A percentile compares a stretch with the other conserved stretches of the same genome.
Evolutionary conservation across 2,888 invertebrate species (phyloP).

Genomic region (Ichneumoninae sp.): DNA sequence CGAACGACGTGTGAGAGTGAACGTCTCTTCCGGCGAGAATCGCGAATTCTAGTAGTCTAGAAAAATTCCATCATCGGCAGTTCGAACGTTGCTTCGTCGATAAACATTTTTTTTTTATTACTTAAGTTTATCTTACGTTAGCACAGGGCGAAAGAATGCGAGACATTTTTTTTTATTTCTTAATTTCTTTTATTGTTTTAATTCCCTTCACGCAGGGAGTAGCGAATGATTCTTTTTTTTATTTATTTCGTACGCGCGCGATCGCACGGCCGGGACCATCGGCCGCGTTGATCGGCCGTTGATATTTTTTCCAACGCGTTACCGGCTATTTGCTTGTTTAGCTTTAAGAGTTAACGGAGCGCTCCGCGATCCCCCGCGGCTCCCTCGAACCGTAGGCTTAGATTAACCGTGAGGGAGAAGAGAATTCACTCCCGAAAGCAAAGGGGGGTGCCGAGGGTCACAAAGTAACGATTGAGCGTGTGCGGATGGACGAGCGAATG

Average conservation of each 20-base stretch:
- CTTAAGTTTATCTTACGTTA: conserved; percentile 2
- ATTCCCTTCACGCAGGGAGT: not conserved
- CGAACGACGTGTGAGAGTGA: conserved; percentile 6
- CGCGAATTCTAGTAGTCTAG: conserved; percentile 42
- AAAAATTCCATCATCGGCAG: conserved; percentile 50
- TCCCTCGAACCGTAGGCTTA: conserved; percentile 1
- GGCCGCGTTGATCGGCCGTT: not conserved
- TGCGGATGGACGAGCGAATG: conserved; percentile 11
- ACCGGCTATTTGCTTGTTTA: conserved; percentile 25
- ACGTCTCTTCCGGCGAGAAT: conserved; percentile 6
- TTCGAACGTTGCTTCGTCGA: conserved; percentile 47
- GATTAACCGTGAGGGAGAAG: not conserved
- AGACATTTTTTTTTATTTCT: conserved; percentile 6
- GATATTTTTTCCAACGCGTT: not conserved
- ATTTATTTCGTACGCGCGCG: conserved; percentile 8
- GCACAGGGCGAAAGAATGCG: not conserved
- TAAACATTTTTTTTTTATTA: conserved; percentile 13
- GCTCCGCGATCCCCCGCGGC: conserved; percentile 24
- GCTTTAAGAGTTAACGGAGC: conserved; percentile 47
- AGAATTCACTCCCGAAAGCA: conserved; percentile 1
- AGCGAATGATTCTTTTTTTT: not conserved
- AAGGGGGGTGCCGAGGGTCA: conserved; percentile 1
- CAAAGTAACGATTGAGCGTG: conserved; percentile 34
- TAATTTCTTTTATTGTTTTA: not conserved
- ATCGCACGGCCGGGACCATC: conserved; percentile 14